Evolutionary conservation across 2,888 invertebrate genomes (phyloP), one percentile per base, ranked within the genome.

Genomic region (Saturnia japonica): DNA sequence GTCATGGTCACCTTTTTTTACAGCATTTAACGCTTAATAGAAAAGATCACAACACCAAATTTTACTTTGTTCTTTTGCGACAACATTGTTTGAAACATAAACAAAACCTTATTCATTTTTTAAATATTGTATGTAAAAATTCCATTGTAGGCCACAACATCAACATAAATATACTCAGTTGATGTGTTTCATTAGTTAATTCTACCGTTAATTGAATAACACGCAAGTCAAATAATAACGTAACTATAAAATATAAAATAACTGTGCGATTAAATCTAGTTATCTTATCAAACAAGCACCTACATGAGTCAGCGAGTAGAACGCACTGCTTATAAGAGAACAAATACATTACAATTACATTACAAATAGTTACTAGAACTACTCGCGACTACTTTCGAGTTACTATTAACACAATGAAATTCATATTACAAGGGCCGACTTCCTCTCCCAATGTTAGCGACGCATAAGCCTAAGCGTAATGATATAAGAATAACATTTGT

Each of bases 231-330:
- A 22, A 54, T 25, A 60, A 6, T 60, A 60, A 28, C 57, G 57
- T 25, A 60, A 60, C 57, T 60, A 60, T 28, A 14, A 28, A 60
- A 60, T 25, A 60, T 60, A 60, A 60, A 25, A 60, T n/a, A 57
- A 25, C 57, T 14, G 14, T 19, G 28, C 12, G 57, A 60, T 60
- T 60, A 60, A 60, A 60, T 60, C 57, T 22, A 28, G 28, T 60
- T 60, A 60, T 60, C 57, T 60, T 60, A 60, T 60, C 57, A 28
- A 28, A 54, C 22, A 22, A 25, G 22, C 1, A 51, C 4, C 9
- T 54, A 19, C 51, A 57, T 28, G 57, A 60, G 6, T 60, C 57
- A 14, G 57, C 28, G 28, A 28, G 57, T 60, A 28, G 57, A 60
- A 60, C 28, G 57, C 28, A 28, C 57, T 25, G 11, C 0, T 28